Evolutionary conservation across 2,888 invertebrate species (phyloP).

Genomic region (Synanthedon tipuliformis): DNA sequence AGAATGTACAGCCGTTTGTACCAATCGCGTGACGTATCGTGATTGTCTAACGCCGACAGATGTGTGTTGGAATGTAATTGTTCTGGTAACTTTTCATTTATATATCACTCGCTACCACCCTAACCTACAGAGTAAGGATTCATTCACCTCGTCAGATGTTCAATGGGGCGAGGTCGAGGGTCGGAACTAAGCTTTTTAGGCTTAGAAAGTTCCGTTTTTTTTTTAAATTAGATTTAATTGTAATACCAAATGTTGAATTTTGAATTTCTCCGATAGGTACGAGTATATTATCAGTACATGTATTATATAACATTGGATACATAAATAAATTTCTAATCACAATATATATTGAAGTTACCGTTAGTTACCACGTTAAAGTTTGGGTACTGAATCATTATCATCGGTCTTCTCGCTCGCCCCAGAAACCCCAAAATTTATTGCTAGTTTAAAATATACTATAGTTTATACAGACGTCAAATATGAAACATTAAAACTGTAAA

Average conservation of each 20-base stretch:
- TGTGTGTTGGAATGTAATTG: constrained; percentile 68
- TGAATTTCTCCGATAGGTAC: background rate
- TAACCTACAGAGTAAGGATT: constrained; percentile 43
- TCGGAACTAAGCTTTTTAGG: constrained; percentile 49
- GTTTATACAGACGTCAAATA: background rate
- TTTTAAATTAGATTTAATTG: constrained; percentile 39
- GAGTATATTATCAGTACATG: too few species aligned
- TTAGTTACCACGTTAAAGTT: too few species aligned
- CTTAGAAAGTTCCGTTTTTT: constrained; percentile 33
- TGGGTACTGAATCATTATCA: too few species aligned
- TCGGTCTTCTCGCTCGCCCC: too few species aligned
- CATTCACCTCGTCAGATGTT: constrained; percentile 69
- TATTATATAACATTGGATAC: too few species aligned
- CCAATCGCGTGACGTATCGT: constrained; percentile 68
- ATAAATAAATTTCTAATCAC: too few species aligned
- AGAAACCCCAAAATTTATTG: background rate
- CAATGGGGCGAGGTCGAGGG: constrained; percentile 48
- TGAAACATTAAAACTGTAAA: background rate
- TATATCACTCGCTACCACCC: constrained; percentile 44
- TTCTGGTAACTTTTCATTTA: constrained; percentile 56
- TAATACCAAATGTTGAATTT: background rate
- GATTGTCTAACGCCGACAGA: constrained; percentile 69
- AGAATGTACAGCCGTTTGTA: constrained; percentile 15
- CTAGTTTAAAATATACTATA: too few species aligned
- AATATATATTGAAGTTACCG: too few species aligned